Conservation (phyloP, 2,888 invertebrate species). For the Belgica antarctica region DNA sequence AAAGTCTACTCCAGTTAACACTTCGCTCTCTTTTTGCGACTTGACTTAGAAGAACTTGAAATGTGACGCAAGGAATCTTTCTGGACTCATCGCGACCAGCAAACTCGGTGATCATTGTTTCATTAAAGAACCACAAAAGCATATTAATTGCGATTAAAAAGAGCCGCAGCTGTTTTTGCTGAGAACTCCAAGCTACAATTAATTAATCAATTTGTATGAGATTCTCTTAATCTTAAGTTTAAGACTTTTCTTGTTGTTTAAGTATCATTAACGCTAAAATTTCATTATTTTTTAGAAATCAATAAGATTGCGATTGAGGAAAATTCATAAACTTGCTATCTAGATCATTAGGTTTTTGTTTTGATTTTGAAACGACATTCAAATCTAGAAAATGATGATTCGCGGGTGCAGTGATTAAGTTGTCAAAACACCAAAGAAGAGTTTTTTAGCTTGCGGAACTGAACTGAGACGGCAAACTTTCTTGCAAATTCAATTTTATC, state of each 20-base stretch:
- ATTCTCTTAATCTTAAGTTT: conserved; percentile 14
- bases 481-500: conserved; percentile 23
- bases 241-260: background rate
- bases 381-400: conserved; percentile 17
- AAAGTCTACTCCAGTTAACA: no score
- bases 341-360: conserved; percentile 13
- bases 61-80: no score
- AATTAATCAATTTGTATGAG: background rate
- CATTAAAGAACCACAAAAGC: conserved; percentile 26
- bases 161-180: no score
- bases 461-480: background rate
- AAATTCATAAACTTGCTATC: conserved; percentile 29
- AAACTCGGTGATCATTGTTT: no score
- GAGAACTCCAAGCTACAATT: background rate
- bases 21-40: no score
- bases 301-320: conserved; percentile 8
- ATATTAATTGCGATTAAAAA: background rate
- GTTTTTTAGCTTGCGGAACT: background rate
- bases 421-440: conserved; percentile 1
- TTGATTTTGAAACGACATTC: background rate
- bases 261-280: background rate
- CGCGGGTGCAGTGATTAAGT: conserved; percentile 30
- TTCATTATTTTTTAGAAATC: background rate
- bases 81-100: no score
- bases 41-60: no score